Evolutionary conservation across 2,888 invertebrate genomes (phyloP), one percentile per base, ranked within the genome.

Genomic region (Steinernema scapterisci): DNA sequence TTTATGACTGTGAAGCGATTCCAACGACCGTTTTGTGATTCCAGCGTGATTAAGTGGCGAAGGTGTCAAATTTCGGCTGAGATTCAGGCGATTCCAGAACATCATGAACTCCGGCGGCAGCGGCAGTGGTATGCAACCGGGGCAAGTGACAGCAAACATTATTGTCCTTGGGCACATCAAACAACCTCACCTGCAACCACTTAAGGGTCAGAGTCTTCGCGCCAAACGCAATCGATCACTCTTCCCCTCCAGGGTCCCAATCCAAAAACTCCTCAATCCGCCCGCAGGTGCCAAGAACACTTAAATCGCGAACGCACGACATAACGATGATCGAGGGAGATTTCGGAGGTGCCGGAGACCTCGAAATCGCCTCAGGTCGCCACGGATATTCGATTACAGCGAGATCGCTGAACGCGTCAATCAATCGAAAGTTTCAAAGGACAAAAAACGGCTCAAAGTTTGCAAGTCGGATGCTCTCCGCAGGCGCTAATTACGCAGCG

Each of bases 331-430:
- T 27, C 27, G 27, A 63, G 23, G 31, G 16, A 63, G 63, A 63
- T 9, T 16, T 31, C 63, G 27, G 63, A 31, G 6, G 23, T 48
- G 48, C 16, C 13, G 54, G 13, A 21, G 13, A 23, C 38, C 9
- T 38, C 9, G 38, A 9, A 38, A 38, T 3, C 3, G 5, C 38
- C 38, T 38, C 38, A 38, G 38, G 38, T 38, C 38, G 63, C 27
- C 31, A 31, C 63, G 63, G 63, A 63, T 63, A 63, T 63, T 63
- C 63, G 63, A 63, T 63, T 63, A 63, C 63, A 63, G 31, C 63
- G 54, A 54, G 54, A 19, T 19, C 54, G 25, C 54, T 9, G 13
- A 48, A 23, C 21, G 27, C 63, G 19, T 63, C 63, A 31, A 63
- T 63, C 63, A 63, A 31, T 31, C 3, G 31, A 31, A 63, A 63